Evolutionary conservation across 1,140 invertebrate genomes (phyloP), one percentile per base, ranked within the genome.

Genomic region (Antheraea pernyi): DNA sequence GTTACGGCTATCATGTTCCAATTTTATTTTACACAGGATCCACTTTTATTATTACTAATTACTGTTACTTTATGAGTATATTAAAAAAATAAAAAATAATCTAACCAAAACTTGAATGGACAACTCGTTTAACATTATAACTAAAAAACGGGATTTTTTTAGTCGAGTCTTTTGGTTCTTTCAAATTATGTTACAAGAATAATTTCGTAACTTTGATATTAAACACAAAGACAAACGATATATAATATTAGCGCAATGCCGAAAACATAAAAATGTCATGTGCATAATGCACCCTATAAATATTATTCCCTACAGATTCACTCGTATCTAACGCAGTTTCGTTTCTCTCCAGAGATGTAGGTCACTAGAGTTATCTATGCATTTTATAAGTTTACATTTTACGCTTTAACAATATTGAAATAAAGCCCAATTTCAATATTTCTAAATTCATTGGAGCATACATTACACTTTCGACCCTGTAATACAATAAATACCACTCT

Each of bases 241-340:
- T 30, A 75, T 70, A 75, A 71, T 80, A 83, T 85, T 81, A 81
- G 83, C 84, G 76, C 71, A 84, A 86, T 68, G 86, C 83, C 85
- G 80, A 89, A 89, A 79, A 88, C 85, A 92, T 92, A 92, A 91
- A 91, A 90, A 81, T 83, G 90, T 92, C 90, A 91, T 84, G 83
- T 87, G 85, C 90, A 90, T 90, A 87, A 87, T 92, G 88, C 88
- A 91, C 87, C 82, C 88, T 79, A 92, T 90, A 91, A 91, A 92
- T 92, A 91, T 91, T 84, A 87, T 84, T 86, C 88, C 87, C 89
- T 79, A 74, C 81, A 78, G 86, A 89, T 78, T 74, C 16, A 61
- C 76, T 46, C 37, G 61, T 63, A 48, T 39, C 83, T 89, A 90
- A 91, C 84, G 77, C 81, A 85, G 79, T 79, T 83, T 83, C 85